Evolutionary conservation across 2,888 invertebrate species (phyloP), one percentile per base, ranked within the genome.

Genomic region (Dynastes grantii): DNA sequence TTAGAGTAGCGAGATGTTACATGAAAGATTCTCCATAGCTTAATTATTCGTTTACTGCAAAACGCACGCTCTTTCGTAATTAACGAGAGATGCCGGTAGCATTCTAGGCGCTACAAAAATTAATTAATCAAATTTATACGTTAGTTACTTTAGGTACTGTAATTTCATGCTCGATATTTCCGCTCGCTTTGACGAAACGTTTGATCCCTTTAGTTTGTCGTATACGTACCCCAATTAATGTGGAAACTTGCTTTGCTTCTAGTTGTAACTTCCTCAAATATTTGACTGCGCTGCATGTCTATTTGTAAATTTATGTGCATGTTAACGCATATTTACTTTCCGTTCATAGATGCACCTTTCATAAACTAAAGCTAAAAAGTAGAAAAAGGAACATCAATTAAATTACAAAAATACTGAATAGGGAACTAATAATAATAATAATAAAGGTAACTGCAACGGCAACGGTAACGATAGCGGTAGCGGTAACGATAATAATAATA

Each of bases 91-190:
- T 11, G 73, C 61, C 58, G 58, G 32, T 0, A 73, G 16, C 58
- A 58, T 73, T 73, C 58, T 73, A 73, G 16, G 73, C 22, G 58
- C 13, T 73, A 73, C 58, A 73, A 73, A 73, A 73, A 73, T 58
- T 61, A 73, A 73, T 73, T 73, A 73, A 73, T 73, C 58, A 73
- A 73, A 73, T 73, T 71, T 73, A 73, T 73, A 73, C 73, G 58
- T 73, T 61, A 73, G 58, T 40, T 55, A 37, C 32, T 37, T 37
- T 37, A 73, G 40, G 37, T 37, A 8, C 13, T 58, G 22, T 73
- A 73, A 73, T 58, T 73, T 73, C 16, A 37, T 58, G 37, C 73
- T 11, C 73, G 73, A 58, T 40, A 58, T 22, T 58, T 22, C 16
- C 29, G 4, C 13, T 49, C 22, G 45, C 51, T 51, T 68, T 40